phyloP scores from a whole-genome alignment of 2,797 vertebrate genomes.

The Craterocephalus amniculus region DNA sequence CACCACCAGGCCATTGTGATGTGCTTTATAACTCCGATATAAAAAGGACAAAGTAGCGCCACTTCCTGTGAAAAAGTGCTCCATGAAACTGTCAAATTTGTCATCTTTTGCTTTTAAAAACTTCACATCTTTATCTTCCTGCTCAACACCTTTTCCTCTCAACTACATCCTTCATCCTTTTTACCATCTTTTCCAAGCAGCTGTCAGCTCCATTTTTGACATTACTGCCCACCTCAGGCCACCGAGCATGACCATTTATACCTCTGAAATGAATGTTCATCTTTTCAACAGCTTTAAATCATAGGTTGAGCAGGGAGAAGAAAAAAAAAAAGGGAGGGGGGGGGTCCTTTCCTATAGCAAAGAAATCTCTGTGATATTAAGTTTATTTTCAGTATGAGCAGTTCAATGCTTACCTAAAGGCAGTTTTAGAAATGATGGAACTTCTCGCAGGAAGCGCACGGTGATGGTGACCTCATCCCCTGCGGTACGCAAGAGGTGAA shows the following conservation, averaged over 20 bases:
- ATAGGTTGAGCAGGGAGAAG: neutral
- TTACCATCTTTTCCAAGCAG: slow-evolving; percentile 13
- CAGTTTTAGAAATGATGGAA: slow-evolving; percentile 94
- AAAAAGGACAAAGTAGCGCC: slow-evolving; percentile 7
- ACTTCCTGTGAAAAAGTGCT: slow-evolving; percentile 6
- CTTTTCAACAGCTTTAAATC: slow-evolving; percentile 34
- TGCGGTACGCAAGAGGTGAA: slow-evolving; percentile 92
- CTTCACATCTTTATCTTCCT: slow-evolving; percentile 15
- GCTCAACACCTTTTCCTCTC: neutral
- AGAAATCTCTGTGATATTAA: slow-evolving; percentile 24
- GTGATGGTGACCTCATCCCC: slow-evolving; percentile 94
- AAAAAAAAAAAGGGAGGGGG: slow-evolving; percentile 21
- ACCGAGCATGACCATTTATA: slow-evolving; percentile 55
- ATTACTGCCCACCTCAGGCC: slow-evolving; percentile 48
- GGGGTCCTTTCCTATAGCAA: slow-evolving; percentile 10
- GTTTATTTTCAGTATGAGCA: slow-evolving; percentile 19
- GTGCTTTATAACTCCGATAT: neutral
- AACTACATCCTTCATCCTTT: slow-evolving; percentile 15
- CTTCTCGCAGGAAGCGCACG: slow-evolving; percentile 94
- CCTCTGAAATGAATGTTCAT: slow-evolving; percentile 50
- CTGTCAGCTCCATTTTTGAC: slow-evolving; percentile 40
- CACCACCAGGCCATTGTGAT: neutral
- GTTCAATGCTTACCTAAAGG: slow-evolving; percentile 87
- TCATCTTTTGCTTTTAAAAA: slow-evolving; percentile 3
- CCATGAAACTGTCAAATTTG: slow-evolving; percentile 14